Evolutionary conservation across 35 echinoderm and acorn worm genomes (phyloP), one percentile per base, ranked within the genome.

Genomic region (Amphiura filiformis): DNA sequence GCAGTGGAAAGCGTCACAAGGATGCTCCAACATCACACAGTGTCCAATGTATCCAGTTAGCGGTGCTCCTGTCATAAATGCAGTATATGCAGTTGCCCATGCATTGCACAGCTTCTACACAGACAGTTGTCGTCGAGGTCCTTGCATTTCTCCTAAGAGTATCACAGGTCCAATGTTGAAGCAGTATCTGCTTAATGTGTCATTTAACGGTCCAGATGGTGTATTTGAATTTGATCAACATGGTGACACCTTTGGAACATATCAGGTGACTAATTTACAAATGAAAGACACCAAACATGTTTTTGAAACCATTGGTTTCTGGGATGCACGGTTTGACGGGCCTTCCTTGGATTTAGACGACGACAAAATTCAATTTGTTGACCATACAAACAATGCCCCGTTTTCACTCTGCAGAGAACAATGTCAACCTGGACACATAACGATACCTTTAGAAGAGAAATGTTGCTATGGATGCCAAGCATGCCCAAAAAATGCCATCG

Each of bases 71-170:
- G 44, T 20, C 20, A 52, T 52, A 11, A 52, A 52, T 52, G 44
- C 86, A 13, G 86, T 87, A 9, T 87, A 87, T 78, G 76, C 86
- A 3, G 42, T 87, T 87, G 86, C 86, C 28, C 39, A 87, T 65
- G 86, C 65, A 22, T 49, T 87, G 18, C 70, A 87, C 37, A 18
- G 20, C n/a, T 32, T 83, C 38, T 47, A 49, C 31, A 39, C 14
- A 31, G 38, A 40, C 26, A 14, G 38, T 9, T 87, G 86, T 76
- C 65, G 65, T 17, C 23, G 38, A 83, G 52, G 81, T 15, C 7
- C 18, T 2, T 13, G 39, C 20, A 22, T 83, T 26, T 5, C 78
- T 12, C n/a, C 34, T 22, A 31, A 47, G 40, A 42, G 52, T 61
- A 0, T 83, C 42, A 49, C 81, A 32, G 75, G 65, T 47, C 38